Conservation (phyloP, 2,797 vertebrate genomes). For the Poeciliopsis infans region DNA sequence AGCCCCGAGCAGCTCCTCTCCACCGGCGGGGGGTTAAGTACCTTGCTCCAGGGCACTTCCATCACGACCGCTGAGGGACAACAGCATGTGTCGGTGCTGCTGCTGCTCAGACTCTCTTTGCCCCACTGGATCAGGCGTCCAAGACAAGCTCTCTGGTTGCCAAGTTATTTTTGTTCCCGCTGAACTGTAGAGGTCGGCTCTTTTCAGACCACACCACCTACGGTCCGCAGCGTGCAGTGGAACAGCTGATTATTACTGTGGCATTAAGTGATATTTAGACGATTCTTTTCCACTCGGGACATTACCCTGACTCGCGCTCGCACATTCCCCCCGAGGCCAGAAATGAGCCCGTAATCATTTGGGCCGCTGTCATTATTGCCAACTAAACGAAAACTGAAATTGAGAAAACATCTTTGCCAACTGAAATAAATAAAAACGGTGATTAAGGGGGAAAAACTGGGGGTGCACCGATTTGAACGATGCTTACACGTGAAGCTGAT, state of each 20-base stretch:
- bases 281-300: background rate
- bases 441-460: no score
- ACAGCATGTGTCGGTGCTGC: conserved; percentile 50
- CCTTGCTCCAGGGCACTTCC: conserved; percentile 63
- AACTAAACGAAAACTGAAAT: no score
- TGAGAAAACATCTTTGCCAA: no score
- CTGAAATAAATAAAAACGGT: no score
- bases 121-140: conserved; percentile 45
- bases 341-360: background rate
- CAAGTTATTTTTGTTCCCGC: conserved; percentile 54
- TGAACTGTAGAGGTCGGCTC: conserved; percentile 23
- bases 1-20: conserved; percentile 64
- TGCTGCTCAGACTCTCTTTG: conserved; percentile 32
- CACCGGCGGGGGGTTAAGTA: conserved; percentile 73
- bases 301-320: background rate
- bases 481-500: no score
- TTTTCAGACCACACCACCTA: conserved; percentile 1
- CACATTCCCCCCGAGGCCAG: background rate
- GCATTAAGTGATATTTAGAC: background rate
- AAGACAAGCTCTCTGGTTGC: conserved; percentile 58
- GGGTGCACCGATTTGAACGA: no score
- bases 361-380: no score
- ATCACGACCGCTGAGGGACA: conserved; percentile 64
- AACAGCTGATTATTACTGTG: background rate
- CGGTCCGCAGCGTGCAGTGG: background rate